Evolutionary conservation across 2,888 invertebrate species (phyloP).

Genomic region (Aphidoletes aphidimyza): DNA sequence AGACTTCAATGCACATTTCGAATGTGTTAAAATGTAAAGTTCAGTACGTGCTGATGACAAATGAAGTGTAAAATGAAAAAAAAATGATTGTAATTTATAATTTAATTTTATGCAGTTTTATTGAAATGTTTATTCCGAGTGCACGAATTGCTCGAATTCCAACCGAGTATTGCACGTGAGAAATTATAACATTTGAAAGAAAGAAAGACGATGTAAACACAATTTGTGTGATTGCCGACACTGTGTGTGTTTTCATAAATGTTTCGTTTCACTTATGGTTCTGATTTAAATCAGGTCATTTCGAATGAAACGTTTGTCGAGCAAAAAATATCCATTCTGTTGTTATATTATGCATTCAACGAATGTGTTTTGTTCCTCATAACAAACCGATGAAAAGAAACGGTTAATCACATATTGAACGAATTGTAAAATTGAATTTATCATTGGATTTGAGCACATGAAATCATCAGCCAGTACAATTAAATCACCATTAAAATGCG

Average conservation of each 20-base stretch:
- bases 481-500: no score
- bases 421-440: slow-evolving; percentile 18
- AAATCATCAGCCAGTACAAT: background rate
- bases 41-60: slow-evolving; percentile 1
- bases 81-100: background rate
- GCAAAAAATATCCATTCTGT: no score
- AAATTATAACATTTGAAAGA: background rate
- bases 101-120: slow-evolving; percentile 6
- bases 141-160: background rate
- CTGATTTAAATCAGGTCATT: background rate
- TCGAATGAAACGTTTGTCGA: background rate
- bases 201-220: background rate
- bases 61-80: slow-evolving; percentile 52
- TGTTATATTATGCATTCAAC: background rate
- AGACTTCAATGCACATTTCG: background rate
- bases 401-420: background rate
- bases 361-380: no score
- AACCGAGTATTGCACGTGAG: background rate
- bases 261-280: background rate
- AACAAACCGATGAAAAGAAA: background rate
- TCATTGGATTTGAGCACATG: background rate
- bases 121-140: background rate
- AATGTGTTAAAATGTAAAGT: background rate
- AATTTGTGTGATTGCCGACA: background rate
- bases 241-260: background rate